Base-by-base conservation (phyloP, 2,797 vertebrate genomes). In the Argya squamiceps region DNA sequence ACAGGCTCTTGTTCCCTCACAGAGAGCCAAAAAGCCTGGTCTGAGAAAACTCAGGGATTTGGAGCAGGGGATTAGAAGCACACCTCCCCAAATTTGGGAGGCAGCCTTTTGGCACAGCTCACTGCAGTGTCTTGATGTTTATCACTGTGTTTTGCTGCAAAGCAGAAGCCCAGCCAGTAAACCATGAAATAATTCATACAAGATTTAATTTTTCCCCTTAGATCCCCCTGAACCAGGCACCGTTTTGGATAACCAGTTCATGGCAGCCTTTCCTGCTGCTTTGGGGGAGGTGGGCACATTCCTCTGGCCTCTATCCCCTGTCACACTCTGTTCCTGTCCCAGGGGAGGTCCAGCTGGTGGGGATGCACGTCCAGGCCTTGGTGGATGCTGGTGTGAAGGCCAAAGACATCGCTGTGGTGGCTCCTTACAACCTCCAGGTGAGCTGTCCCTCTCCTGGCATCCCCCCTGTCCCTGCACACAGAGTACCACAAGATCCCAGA, bases 371-470 rank as follows among this genome's bases (percentile, higher is more conserved):
- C 91, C 98, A 98, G 67, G 98, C 99, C 22, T 97, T 99, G 97
- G 98, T 98, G 77, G 98, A 98, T 0, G 99, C 99, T 11, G 99
- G 99, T 1, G 97, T 99, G 55, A 98, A 97, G 91, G 98, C 98
- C 7, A 97, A 97, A 77, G 99, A 99, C 93, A 98, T 99, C 0
- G 99, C 99, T 1, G 98, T 99, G 52, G 99, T 99, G 84, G 98
- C 99, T 1, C 99, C 99, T 0, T 99, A 99, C 96, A 99, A 99
- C 96, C 98, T 99, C 32, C 99, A 99, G 98, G 99, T 99, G 96
- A 93, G 97, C 13, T 4, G 27, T 11, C 15, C 13, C 4, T 32
- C 43, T 60, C 26, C 69, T 50, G 59, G 19, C 47, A 17, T 23
- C 47, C 20, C 50, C 36, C 37, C 13, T 58, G 10, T 58, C 64